Percentiles rank a stretch among this genome's conserved stretches.
Evolutionary conservation across 2,797 vertebrate species (phyloP).

Genomic region (Alcedo quadribrachys): DNA sequence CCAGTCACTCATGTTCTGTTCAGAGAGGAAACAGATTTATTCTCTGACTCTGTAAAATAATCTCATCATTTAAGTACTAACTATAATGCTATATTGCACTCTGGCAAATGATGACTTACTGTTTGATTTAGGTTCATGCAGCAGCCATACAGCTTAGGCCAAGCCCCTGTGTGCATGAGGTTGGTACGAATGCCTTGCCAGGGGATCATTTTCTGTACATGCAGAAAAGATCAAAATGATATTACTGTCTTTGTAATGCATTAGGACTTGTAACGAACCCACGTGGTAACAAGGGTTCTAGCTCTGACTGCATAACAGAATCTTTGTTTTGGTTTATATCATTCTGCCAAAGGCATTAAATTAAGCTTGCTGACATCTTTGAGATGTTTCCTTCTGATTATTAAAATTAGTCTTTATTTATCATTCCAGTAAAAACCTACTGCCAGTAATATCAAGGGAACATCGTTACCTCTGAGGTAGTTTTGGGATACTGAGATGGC

Average conservation of each 20-base stretch:
- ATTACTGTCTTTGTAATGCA: not conserved
- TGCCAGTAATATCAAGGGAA: slow-evolving; percentile 16
- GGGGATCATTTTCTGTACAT: not conserved
- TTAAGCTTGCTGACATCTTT: slow-evolving; percentile 13
- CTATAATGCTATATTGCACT: not conserved
- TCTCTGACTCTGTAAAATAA: not conserved
- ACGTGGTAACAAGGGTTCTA: not conserved
- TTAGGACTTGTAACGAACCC: slow-evolving; percentile 12
- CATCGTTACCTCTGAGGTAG: not conserved
- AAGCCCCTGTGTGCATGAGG: not conserved
- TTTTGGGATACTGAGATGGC: not conserved
- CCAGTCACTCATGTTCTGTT: not conserved
- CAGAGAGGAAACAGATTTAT: not conserved
- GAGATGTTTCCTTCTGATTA: slow-evolving; percentile 34
- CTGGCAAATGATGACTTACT: not conserved
- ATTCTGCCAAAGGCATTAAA: slow-evolving; percentile 7
- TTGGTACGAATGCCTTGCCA: not conserved
- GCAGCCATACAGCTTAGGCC: not conserved
- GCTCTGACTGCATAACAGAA: not conserved
- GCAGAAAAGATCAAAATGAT: not conserved
- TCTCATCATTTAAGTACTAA: not conserved
- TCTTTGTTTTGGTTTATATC: not conserved
- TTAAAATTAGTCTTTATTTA: slow-evolving; percentile 26
- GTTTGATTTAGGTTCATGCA: not conserved
- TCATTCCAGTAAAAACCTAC: slow-evolving; percentile 50